Percentiles rank a stretch among this genome's conserved stretches.
Evolutionary conservation across 2,888 invertebrate genomes (phyloP).

Genomic region (Pseudeuparius sepicola): DNA sequence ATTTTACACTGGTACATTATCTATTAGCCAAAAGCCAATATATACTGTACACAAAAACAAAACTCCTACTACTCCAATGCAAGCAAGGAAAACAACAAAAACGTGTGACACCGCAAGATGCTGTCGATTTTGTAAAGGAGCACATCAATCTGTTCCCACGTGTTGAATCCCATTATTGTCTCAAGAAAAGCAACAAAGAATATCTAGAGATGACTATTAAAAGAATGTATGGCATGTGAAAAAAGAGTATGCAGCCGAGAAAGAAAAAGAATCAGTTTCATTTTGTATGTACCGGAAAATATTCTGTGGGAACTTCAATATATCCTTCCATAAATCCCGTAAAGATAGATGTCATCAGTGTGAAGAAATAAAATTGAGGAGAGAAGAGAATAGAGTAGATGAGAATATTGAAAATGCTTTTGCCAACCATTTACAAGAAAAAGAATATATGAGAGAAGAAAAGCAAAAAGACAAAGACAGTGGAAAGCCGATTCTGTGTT

Average conservation of each 20-base stretch:
- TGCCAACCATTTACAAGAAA: no score
- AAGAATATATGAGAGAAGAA: constrained; percentile 7
- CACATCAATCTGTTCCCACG: constrained; percentile 13
- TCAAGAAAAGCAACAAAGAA: constrained; percentile 8
- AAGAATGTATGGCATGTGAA: constrained; percentile 3
- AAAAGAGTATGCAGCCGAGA: constrained; percentile 3
- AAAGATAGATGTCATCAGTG: no score
- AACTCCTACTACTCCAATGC: constrained; percentile 3
- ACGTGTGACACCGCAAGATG: no score
- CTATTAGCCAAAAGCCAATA: constrained; percentile 14
- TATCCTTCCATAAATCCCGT: no score
- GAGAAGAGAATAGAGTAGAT: no score
- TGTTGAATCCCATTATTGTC: constrained; percentile 9
- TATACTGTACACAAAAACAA: constrained; percentile 13
- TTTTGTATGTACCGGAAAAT: constrained; percentile 8
- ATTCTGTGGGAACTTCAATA: no score
- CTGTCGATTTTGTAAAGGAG: constrained; percentile 13
- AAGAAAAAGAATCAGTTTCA: constrained; percentile 5
- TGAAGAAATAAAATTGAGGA: no score
- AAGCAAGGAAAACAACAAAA: no score
- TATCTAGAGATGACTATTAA: constrained; percentile 8
- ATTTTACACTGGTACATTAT: constrained; percentile 10
- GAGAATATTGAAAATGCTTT: no score
- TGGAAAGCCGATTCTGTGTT: constrained; percentile 4
- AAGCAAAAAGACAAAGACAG: constrained; percentile 6